Base-by-base conservation (phyloP, 37 sponge, comb jelly and placozoan species). In the Axinella damicornis region DNA sequence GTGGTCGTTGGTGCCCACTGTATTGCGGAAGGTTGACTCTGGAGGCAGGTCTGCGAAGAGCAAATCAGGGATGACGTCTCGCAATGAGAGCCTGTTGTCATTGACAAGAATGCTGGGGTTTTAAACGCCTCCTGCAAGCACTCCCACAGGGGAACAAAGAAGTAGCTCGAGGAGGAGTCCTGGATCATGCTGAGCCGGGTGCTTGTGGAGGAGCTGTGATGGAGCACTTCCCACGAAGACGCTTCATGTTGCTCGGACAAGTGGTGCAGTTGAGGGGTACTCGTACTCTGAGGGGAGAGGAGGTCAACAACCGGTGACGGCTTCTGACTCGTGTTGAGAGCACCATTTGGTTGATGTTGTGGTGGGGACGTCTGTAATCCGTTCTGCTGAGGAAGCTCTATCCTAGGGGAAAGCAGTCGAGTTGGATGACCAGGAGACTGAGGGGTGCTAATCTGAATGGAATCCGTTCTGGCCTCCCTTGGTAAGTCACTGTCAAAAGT, bases 91-190 rank as follows among this genome's bases (percentile, higher is more conserved):
- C 32, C 39, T 20, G 28, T 46, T 55, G 30, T 25, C 24, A 19
- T 69, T 30, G 27, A 84, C 46, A 28, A 57, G 74, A 19, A 75
- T 56, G 4, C 74, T 9, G 90, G 81, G 21, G 80, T 65, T 27
- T 72, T 72, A 25, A 76, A 85, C 2, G 81, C 80, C 35, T 79
- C 85, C 73, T 85, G 80, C 25, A 90, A 37, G 39, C 90, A 90
- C 36, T 90, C 90, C 90, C 90, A 90, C 35, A 83, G 71, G 5
- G 90, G 81, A 22, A 90, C 75, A 13, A 85, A 85, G 61, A 57
- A 36, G 30, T 80, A 58, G 24, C 53, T 28, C 11, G 81, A 73
- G 20, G 59, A 32, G 40, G 6, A 13, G 34, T 85, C 85, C 38
- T 72, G 58, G 0, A 28, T 21, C 36, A 87, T 63, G 74, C 57